These are phyloP conservation scores for Cotesia typhae DNA, from an alignment of 1,140 invertebrate species.

Conservation along the genomic window DNA sequence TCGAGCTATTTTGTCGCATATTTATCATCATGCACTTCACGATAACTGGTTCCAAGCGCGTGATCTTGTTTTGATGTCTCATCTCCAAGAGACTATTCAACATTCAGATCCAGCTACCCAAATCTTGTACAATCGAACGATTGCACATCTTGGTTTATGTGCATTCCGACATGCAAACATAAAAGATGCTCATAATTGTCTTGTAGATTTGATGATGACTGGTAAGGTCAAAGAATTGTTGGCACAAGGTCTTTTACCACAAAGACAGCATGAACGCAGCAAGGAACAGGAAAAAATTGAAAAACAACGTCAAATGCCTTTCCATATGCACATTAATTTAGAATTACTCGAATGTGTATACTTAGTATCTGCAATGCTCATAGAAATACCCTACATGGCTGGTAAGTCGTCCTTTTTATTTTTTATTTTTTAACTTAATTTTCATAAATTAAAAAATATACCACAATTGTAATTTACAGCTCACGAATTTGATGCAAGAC, in stretches of 20 bases:
- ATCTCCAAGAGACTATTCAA: constrained; percentile 96
- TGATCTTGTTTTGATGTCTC: constrained; percentile 97
- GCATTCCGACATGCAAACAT: constrained; percentile 98
- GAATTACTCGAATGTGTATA: constrained; percentile 99
- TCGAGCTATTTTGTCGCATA: constrained; percentile 95
- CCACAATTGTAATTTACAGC: constrained; percentile 66
- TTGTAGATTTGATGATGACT: constrained; percentile 98
- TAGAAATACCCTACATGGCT: constrained; percentile 99
- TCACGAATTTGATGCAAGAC: constrained; percentile 96
- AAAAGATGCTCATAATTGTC: constrained; percentile 96
- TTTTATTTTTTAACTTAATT: background rate
- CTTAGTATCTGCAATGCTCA: constrained; percentile 97
- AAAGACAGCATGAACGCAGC: constrained; percentile 92
- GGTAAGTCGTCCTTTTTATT: constrained; percentile 60
- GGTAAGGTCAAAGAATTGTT: constrained; percentile 96
- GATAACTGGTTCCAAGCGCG: constrained; percentile 99
- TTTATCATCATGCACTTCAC: constrained; percentile 98
- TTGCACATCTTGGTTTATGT: constrained; percentile 98
- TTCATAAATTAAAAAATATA: constrained; percentile 14
- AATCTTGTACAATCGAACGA: constrained; percentile 98
- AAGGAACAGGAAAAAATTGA: constrained; percentile 99
- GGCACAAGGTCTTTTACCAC: constrained; percentile 88
- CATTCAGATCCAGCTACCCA: constrained; percentile 97
- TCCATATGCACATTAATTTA: constrained; percentile 99
- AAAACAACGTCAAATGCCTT: constrained; percentile 97